Evolutionary conservation across 2,888 invertebrate species (phyloP).

Genomic region (Dynastes tityus): DNA sequence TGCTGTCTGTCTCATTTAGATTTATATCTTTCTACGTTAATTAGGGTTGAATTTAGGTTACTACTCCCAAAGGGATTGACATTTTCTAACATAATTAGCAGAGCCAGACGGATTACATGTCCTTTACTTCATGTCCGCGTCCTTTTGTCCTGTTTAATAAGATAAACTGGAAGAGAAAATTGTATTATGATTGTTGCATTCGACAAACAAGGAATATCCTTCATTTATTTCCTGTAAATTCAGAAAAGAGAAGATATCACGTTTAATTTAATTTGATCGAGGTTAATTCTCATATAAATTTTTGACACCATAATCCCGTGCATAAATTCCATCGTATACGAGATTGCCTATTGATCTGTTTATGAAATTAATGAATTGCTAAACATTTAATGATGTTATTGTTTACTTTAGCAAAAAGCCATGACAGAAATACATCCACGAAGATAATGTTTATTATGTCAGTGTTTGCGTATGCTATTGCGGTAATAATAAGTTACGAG

Average conservation of each 20-base stretch:
- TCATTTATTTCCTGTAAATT: too few species aligned
- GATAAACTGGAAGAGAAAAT: too few species aligned
- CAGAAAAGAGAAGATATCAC: too few species aligned
- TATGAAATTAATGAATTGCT: slow-evolving; percentile 34
- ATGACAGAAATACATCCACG: background rate
- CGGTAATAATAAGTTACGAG: background rate
- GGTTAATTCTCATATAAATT: background rate
- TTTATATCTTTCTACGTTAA: background rate
- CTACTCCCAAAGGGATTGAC: background rate
- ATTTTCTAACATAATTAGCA: too few species aligned
- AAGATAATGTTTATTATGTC: too few species aligned
- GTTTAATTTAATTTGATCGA: background rate
- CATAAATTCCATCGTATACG: background rate
- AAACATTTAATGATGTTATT: slow-evolving; percentile 41
- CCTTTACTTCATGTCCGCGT: too few species aligned
- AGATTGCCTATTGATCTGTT: slow-evolving; percentile 37
- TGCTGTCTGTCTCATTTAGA: background rate
- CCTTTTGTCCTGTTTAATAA: too few species aligned
- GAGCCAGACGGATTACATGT: too few species aligned
- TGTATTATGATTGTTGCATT: too few species aligned
- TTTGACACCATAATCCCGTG: background rate
- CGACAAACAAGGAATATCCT: too few species aligned
- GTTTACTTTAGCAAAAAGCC: slow-evolving; percentile 25
- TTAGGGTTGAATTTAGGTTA: background rate
- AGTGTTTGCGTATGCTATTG: too few species aligned